Conservation (phyloP, 2,888 invertebrate genomes). For the Oasisia sp. region DNA sequence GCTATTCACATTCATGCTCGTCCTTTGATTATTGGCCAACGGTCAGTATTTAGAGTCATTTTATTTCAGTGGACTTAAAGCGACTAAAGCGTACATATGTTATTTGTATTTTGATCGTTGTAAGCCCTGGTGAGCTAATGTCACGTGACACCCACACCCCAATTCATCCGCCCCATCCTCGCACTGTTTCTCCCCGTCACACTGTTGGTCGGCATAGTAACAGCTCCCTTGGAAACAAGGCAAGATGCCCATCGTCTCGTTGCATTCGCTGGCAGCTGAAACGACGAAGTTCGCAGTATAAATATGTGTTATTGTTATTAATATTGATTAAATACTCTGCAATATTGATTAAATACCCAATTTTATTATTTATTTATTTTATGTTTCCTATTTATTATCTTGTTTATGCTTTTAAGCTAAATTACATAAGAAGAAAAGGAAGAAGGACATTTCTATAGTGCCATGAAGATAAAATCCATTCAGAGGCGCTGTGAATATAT, state of each 20-base stretch:
- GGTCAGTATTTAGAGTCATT: no score
- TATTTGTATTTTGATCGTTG: neutral
- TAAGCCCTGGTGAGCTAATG: neutral
- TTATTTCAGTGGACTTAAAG: no score
- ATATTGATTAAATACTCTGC: neutral
- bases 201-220: constrained; percentile 78
- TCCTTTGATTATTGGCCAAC: no score
- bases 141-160: constrained; percentile 45
- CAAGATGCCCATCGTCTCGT: constrained; percentile 71
- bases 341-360: no score
- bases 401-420: no score
- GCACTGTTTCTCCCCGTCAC: constrained; percentile 83
- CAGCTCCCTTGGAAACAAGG: constrained; percentile 83
- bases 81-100: neutral
- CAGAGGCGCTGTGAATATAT: no score
- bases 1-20: no score
- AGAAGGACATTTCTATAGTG: no score
- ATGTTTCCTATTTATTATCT: no score
- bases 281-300: neutral
- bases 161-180: constrained; percentile 61
- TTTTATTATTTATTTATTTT: no score
- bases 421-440: no score
- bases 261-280: constrained; percentile 39
- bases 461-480: no score
- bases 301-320: neutral